Conservation (phyloP, 2,797 vertebrate species). For the Notamacropus eugenii region DNA sequence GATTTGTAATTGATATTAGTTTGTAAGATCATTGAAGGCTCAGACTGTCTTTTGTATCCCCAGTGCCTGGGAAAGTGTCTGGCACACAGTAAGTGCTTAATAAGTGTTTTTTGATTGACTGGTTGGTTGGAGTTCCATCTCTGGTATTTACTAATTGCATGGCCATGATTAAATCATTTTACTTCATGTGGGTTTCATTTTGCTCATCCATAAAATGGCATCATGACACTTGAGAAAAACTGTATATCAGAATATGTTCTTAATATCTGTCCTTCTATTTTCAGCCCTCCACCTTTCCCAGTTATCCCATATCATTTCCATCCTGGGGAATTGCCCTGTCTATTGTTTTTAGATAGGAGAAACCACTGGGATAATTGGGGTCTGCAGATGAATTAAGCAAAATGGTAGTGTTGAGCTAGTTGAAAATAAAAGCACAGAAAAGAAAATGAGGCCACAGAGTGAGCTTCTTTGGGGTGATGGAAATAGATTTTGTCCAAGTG, state of each 20-base stretch:
- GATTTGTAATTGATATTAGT: background rate
- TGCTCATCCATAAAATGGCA: background rate
- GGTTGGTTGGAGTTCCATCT: background rate
- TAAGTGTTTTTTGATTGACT: background rate
- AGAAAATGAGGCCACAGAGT: slow-evolving; percentile 39
- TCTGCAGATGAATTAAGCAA: slow-evolving; percentile 27
- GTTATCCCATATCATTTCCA: background rate
- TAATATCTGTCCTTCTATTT: background rate
- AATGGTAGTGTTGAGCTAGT: background rate
- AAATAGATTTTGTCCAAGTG: background rate
- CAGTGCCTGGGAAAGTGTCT: background rate
- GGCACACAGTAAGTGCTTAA: background rate
- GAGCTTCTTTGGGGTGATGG: background rate
- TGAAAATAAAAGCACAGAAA: background rate
- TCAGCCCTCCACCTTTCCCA: background rate
- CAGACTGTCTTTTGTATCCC: background rate
- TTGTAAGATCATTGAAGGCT: background rate
- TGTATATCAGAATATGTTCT: background rate
- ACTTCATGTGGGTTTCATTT: background rate
- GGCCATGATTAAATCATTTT: background rate
- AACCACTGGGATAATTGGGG: slow-evolving; percentile 48
- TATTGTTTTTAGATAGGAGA: slow-evolving; percentile 49
- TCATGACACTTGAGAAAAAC: background rate
- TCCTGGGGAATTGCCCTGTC: background rate
- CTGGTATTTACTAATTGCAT: background rate